Base-by-base conservation (phyloP, 1,140 invertebrate genomes). In the Pogonus chalceus region DNA sequence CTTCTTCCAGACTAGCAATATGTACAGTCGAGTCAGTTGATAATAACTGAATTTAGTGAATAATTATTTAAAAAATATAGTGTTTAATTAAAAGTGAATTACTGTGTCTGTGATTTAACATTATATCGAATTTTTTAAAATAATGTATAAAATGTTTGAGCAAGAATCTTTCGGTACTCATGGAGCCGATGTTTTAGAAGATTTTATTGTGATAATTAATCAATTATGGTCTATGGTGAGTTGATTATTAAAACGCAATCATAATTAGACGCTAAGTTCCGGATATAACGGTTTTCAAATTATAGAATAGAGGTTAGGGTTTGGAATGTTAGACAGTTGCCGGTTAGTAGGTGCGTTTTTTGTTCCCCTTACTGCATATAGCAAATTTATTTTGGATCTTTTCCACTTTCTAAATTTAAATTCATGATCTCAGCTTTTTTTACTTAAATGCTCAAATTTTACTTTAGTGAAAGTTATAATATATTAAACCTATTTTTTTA, bases 121-220 rank as follows among this genome's bases (percentile, higher is more conserved):
- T 43, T 43, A 12, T 43, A 43, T 43, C 37, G 37, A 31, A 31
- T 31, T 31, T 31, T 7, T 7, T 31, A 31, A 7, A 18, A 43
- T 10, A 43, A 43, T 43, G 39, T 43, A 47, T 22, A 64, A 58
- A 51, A 65, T 67, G 64, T 64, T 56, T 50, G 65, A 62, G 49
- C 58, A 65, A 46, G 65, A 67, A 23, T 22, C 59, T 16, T 50
- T 58, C 2, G 54, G 61, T 2, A 58, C 58, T 22, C 48, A 59
- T 47, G 55, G 64, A 23, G 78, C 79, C 53, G 79, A 81, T 65
- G 74, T 80, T 63, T 73, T 82, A 67, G 79, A 81, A 64, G 79
- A 82, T 67, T 79, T 80, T 65, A 68, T 76, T 54, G 68, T 76
- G 61, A 66, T 81, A 60, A 76, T 76, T 59, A 75, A 74, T 49